Evolutionary conservation across 2,888 invertebrate genomes (phyloP), one percentile per base, ranked within the genome.

Genomic region (Parascotia fuliginaria): DNA sequence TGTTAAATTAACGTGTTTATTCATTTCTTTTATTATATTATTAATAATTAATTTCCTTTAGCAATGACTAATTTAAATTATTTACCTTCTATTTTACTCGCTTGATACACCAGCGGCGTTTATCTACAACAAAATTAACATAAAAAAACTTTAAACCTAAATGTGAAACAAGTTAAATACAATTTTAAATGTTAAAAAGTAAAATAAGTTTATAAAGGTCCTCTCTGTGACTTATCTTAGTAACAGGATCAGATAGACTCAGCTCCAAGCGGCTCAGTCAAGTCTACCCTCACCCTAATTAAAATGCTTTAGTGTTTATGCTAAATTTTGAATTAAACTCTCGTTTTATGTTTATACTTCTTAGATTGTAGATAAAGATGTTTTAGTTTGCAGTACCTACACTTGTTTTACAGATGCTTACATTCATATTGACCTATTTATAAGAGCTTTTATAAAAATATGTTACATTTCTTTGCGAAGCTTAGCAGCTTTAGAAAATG

Each of bases 301-400:
- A 64, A 61, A 60, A 64, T 65, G 51, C 44, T 61, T 65, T 64
- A 65, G 55, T 65, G 58, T 65, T 63, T 58, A 51, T 61, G 60
- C 47, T 48, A 58, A 65, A 64, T 45, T 64, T 41, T 43, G 61
- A 55, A 58, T 56, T 60, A 56, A 63, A 63, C 52, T 40, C 46
- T 62, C 49, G 44, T 52, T 63, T 60, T 52, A 63, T 50, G 64
- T 56, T 55, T 11, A 24, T 46, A 56, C 53, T 53, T 63, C 48
- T 60, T 46, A 47, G 64, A 52, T 53, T 33, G 2, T 33, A 14
- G 41, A 32, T 16, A 40, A 11, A 9, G 11, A 28, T 14, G 24
- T 14, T 39, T 27, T 11, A 9, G 27, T 27, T 12, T 9, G 24
- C 7, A 24, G 24, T 24, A 6, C 19, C 3, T 4, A 24, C 5